Conservation (phyloP, 2,888 invertebrate species). For the Andrena chrysosceles region DNA sequence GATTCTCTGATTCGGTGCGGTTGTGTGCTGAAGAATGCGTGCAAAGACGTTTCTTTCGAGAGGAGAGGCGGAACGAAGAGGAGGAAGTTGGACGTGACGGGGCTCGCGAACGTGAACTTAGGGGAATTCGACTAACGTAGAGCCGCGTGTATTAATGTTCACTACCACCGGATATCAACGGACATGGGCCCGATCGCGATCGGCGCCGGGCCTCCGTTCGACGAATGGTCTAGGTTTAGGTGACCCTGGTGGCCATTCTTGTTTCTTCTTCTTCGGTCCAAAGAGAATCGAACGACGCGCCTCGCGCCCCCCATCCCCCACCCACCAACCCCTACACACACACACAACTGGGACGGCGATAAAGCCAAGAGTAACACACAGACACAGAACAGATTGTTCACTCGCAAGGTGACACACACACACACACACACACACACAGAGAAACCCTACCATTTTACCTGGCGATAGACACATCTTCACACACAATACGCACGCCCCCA, state of each 20-base stretch:
- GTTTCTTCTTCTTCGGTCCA: conserved; percentile 7
- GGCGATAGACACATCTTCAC: conserved; percentile 24
- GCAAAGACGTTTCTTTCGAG: conserved; percentile 28
- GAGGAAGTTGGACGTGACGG: conserved; percentile 32
- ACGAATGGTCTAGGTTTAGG: conserved; percentile 31
- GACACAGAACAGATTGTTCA: conserved; percentile 31
- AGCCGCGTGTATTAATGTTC: conserved; percentile 55
- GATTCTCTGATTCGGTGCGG: conserved; percentile 31
- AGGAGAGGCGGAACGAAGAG: conserved; percentile 29
- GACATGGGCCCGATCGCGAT: conserved; percentile 67
- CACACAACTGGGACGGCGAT: conserved; percentile 55
- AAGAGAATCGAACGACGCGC: conserved; percentile 62
- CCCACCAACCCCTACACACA: neutral
- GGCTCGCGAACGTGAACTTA: conserved; percentile 33
- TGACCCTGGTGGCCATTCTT: neutral
- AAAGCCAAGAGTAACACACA: conserved; percentile 61
- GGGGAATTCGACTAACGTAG: conserved; percentile 34
- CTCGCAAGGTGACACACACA: conserved; percentile 18
- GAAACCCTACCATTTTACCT: conserved; percentile 27
- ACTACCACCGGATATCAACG: conserved; percentile 55
- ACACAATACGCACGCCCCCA: conserved; percentile 33
- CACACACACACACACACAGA: conserved; percentile 28
- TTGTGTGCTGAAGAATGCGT: conserved; percentile 56
- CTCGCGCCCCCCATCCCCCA: conserved; percentile 40
- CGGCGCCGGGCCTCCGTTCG: conserved; percentile 66